A percentile compares a stretch with the other conserved stretches of the same genome.
Conservation (phyloP, 2,888 invertebrate genomes). For the Aquatica leii region DNA sequence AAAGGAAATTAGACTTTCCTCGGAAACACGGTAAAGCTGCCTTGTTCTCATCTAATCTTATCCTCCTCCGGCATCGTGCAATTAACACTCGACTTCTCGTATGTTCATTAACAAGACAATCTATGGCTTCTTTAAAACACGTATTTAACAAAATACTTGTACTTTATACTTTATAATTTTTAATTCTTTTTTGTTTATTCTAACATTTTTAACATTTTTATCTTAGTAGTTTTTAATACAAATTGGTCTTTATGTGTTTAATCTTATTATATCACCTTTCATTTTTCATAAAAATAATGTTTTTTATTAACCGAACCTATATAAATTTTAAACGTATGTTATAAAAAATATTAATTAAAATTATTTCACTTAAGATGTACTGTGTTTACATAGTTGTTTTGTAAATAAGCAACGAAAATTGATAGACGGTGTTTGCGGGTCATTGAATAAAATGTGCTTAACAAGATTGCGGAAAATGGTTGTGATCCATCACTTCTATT, state of each 20-base stretch:
- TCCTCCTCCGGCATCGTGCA: slow-evolving; percentile 27
- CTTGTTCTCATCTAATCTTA: slow-evolving; percentile 31
- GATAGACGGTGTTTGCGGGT: slow-evolving; percentile 21
- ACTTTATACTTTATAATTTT: slow-evolving; percentile 29
- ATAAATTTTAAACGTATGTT: too few species aligned
- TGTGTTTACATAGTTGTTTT: too few species aligned
- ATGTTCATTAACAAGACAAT: slow-evolving; percentile 33
- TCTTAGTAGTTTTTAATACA: too few species aligned
- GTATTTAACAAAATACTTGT: slow-evolving; percentile 28
- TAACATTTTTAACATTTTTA: too few species aligned
- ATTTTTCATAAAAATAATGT: too few species aligned
- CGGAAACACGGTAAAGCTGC: slow-evolving; percentile 18
- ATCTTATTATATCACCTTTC: too few species aligned
- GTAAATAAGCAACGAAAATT: slow-evolving; percentile 28
- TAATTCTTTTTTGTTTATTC: slow-evolving; percentile 19
- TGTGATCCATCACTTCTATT: slow-evolving; percentile 28
- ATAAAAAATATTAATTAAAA: too few species aligned
- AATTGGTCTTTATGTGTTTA: too few species aligned
- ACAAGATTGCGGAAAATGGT: slow-evolving; percentile 30
- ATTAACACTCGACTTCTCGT: slow-evolving; percentile 37
- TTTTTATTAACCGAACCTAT: too few species aligned
- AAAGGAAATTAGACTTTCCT: slow-evolving; percentile 31
- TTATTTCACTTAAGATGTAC: too few species aligned
- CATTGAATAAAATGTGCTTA: slow-evolving; percentile 31
- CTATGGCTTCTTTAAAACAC: slow-evolving; percentile 33